Evolutionary conservation across 2,888 invertebrate genomes (phyloP).

Genomic region (Portevinia maculata): DNA sequence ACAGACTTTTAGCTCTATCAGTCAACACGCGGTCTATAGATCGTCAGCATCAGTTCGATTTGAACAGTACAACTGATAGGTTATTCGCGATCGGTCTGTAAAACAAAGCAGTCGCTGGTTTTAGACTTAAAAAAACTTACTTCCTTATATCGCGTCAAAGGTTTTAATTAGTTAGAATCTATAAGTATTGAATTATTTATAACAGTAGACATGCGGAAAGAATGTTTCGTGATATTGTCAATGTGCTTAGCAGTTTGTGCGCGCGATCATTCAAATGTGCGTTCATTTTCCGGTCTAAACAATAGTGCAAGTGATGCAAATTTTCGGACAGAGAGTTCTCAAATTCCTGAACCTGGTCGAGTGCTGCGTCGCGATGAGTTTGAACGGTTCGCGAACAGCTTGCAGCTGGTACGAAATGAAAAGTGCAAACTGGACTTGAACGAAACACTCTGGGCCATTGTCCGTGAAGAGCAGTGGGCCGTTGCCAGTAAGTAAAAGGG

Average conservation of each 20-base stretch:
- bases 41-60: constrained; percentile 61
- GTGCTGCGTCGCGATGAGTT: constrained; percentile 69
- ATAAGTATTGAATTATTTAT: constrained; percentile 54
- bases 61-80: constrained; percentile 62
- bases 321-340: constrained; percentile 33
- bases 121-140: background rate
- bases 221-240: constrained; percentile 43
- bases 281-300: constrained; percentile 47
- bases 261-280: constrained; percentile 51
- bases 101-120: constrained; percentile 40
- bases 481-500: constrained; percentile 77
- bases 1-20: constrained; percentile 24
- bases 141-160: constrained; percentile 18
- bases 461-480: constrained; percentile 77
- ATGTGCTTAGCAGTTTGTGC: constrained; percentile 45
- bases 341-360: constrained; percentile 21
- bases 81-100: constrained; percentile 44
- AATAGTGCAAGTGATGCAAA: constrained; percentile 49
- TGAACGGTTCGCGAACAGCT: constrained; percentile 75
- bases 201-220: constrained; percentile 51
- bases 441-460: constrained; percentile 77
- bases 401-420: constrained; percentile 74
- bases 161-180: constrained; percentile 30
- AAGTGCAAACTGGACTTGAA: constrained; percentile 78
- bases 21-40: constrained; percentile 38